Percentiles rank a stretch among this genome's conserved stretches.
These are phyloP conservation scores for Rhagoletis zephyria DNA, from an alignment of 1,140 invertebrate species.

Conservation along the genomic window DNA sequence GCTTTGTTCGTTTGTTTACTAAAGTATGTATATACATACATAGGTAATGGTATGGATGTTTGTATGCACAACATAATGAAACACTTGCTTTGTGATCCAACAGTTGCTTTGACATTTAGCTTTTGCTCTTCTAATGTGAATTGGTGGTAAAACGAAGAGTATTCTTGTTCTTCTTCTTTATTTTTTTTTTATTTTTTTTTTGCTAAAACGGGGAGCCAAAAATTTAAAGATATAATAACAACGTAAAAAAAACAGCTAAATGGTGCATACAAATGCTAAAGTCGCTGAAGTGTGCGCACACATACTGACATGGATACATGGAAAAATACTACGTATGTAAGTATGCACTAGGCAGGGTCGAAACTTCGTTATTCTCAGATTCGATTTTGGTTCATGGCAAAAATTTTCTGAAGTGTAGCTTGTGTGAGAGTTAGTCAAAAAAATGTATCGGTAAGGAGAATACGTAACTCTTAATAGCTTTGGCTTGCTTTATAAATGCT, in stretches of 20 bases:
- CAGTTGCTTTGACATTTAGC: constrained; percentile 43
- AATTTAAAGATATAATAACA: not conserved
- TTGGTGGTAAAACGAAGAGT: not conserved
- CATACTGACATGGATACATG: not conserved
- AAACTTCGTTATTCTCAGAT: no score
- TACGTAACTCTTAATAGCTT: no score
- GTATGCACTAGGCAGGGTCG: no score
- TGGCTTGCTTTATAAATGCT: no score
- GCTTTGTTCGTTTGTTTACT: not conserved
- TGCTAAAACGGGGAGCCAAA: not conserved
- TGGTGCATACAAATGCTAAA: not conserved
- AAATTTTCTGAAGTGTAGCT: no score
- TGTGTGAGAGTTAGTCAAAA: no score
- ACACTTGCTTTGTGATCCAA: constrained; percentile 7
- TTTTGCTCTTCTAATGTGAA: constrained; percentile 25
- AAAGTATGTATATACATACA: not conserved
- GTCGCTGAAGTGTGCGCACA: not conserved
- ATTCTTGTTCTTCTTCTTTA: not conserved
- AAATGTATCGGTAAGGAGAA: no score
- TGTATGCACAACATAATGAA: not conserved
- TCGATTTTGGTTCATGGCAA: no score
- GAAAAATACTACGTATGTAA: no score
- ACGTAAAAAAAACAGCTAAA: not conserved
- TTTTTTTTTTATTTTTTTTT: no score
- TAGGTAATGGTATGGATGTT: not conserved